phyloP scores from a whole-genome alignment of 2,797 vertebrate species.

The Lophius americanus region DNA sequence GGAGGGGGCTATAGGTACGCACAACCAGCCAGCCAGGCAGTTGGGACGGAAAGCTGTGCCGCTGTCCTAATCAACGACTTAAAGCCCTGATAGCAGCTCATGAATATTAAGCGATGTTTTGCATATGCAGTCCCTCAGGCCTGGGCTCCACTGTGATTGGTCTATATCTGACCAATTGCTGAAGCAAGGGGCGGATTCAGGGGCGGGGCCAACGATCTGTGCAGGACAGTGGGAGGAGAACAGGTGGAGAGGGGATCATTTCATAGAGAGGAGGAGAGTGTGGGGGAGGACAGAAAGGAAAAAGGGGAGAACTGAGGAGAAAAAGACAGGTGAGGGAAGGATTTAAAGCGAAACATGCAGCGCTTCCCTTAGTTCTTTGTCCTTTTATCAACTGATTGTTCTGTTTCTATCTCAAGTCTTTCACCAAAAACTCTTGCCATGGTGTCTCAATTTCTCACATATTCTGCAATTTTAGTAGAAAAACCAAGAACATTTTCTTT shows the following conservation, averaged over 20 bases:
- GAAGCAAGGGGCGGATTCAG: constrained; percentile 73
- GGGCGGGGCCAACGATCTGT: constrained; percentile 63
- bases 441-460: too few species aligned
- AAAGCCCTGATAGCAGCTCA: constrained; percentile 96
- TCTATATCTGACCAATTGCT: constrained; percentile 81
- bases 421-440: too few species aligned
- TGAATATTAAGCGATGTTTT: constrained; percentile 97
- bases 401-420: neutral
- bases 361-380: constrained; percentile 46
- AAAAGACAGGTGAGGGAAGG: constrained; percentile 73
- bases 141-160: constrained; percentile 86
- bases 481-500: neutral
- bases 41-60: constrained; percentile 94
- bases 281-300: constrained; percentile 15
- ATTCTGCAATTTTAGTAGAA: neutral
- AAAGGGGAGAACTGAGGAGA: constrained; percentile 26
- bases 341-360: constrained; percentile 74
- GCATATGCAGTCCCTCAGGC: constrained; percentile 94
- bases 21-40: constrained; percentile 82
- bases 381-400: constrained; percentile 24
- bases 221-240: constrained; percentile 59
- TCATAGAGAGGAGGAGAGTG: constrained; percentile 55
- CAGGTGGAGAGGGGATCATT: constrained; percentile 75
- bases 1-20: constrained; percentile 81
- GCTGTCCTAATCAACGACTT: constrained; percentile 99